These are phyloP conservation scores for Patella pellucida DNA, from an alignment of 2,888 invertebrate genomes.

Conservation along the genomic window DNA sequence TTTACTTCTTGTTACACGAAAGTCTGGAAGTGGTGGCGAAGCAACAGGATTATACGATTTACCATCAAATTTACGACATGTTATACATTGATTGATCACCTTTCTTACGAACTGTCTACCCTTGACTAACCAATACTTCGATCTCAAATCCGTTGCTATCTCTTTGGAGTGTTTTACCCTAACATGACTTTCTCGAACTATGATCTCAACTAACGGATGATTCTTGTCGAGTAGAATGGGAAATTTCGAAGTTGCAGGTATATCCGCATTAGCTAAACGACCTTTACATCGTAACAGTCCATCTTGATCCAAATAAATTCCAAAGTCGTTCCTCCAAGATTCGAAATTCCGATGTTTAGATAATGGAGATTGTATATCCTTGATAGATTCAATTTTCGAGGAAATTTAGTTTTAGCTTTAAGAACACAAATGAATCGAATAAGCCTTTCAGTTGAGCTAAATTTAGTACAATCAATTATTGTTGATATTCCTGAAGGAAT, in stretches of 20 bases:
- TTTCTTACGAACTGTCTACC: not conserved
- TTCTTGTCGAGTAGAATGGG: not conserved
- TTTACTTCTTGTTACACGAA: not conserved
- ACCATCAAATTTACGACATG: not conserved
- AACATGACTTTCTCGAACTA: not conserved
- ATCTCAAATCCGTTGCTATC: not conserved
- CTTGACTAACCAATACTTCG: not conserved
- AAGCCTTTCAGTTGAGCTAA: not conserved
- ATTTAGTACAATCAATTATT: not conserved
- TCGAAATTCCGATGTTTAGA: not conserved
- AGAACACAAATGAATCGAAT: not conserved
- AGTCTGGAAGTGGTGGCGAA: not conserved
- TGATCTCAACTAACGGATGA: not conserved
- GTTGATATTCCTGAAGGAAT: no score
- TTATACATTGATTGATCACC: not conserved
- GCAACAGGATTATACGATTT: not conserved
- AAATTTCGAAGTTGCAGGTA: not conserved
- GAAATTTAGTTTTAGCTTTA: no score
- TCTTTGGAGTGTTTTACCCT: not conserved
- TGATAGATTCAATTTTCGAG: not conserved
- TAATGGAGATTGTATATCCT: not conserved
- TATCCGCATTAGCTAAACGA: not conserved
- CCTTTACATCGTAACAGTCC: not conserved
- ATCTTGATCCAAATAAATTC: not conserved
- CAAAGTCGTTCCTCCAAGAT: not conserved